Conservation (phyloP, 2,113 vertebrate species). For the Bufo bufo region DNA sequence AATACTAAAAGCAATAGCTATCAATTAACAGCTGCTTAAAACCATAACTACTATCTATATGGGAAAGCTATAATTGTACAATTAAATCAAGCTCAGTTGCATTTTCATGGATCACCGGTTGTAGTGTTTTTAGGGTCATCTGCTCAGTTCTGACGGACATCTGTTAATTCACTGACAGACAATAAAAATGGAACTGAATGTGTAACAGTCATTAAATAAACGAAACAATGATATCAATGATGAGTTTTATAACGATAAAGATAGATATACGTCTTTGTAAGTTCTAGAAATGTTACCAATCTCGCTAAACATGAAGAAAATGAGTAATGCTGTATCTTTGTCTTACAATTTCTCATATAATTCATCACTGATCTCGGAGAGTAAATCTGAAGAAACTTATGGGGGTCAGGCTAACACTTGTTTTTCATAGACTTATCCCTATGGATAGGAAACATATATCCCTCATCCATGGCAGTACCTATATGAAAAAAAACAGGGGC, state of each 20-base stretch:
- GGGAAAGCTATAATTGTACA: conserved; percentile 22
- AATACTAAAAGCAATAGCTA: conserved; percentile 38
- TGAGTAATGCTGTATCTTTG: background rate
- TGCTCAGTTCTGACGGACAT: background rate
- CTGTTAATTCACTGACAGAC: conserved; percentile 8
- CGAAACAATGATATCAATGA: background rate
- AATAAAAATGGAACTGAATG: background rate
- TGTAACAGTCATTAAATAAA: background rate
- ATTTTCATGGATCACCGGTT: conserved; percentile 16
- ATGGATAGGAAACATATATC: background rate
- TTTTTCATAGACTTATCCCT: background rate
- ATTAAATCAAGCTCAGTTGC: conserved; percentile 17
- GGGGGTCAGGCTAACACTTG: no score
- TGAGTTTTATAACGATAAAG: background rate
- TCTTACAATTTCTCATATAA: background rate
- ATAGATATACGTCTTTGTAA: no score
- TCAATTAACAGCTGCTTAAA: conserved; percentile 19
- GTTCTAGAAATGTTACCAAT: background rate
- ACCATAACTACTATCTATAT: conserved; percentile 24
- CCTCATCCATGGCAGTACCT: background rate
- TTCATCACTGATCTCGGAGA: no score
- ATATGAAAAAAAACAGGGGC: background rate
- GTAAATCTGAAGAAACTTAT: no score
- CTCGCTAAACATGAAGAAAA: background rate
- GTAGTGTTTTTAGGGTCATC: conserved; percentile 1